These are phyloP conservation scores for Rhagoletis zephyria DNA, from an alignment of 1,140 invertebrate species.

Conservation along the genomic window DNA sequence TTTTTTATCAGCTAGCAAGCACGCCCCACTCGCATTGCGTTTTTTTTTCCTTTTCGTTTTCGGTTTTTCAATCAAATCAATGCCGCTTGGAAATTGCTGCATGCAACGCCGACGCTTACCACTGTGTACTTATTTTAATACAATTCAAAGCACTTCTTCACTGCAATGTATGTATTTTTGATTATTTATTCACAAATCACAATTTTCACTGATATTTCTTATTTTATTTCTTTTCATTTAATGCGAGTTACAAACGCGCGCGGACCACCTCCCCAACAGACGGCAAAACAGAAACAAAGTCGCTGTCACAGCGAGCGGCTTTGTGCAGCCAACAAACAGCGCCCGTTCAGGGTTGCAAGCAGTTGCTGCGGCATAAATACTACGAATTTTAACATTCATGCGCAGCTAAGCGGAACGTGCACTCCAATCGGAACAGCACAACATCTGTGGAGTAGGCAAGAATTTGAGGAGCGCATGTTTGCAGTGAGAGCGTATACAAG, in stretches of 20 bases:
- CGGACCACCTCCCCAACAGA: slow-evolving; percentile 34
- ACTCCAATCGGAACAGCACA: slow-evolving; percentile 34
- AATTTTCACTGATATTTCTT: slow-evolving; percentile 35
- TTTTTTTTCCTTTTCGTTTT: neutral
- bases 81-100: neutral
- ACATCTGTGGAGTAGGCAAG: neutral
- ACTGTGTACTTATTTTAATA: neutral
- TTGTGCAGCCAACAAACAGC: slow-evolving; percentile 14
- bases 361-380: neutral
- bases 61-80: neutral
- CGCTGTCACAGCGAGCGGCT: neutral
- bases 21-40: neutral
- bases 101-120: neutral
- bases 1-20: neutral
- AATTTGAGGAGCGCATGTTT: neutral
- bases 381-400: slow-evolving; percentile 33
- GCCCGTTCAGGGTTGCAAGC: slow-evolving; percentile 20
- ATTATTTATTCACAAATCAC: slow-evolving; percentile 8
- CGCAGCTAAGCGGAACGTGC: neutral
- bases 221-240: slow-evolving; percentile 15
- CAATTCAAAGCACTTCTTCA: neutral
- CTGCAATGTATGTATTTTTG: slow-evolving; percentile 1
- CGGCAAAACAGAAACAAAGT: slow-evolving; percentile 51
- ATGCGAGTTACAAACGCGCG: slow-evolving; percentile 15
- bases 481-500: slow-evolving; percentile 1